phyloP scores from a whole-genome alignment of 2,888 invertebrate genomes.

The Lithophane socia region DNA sequence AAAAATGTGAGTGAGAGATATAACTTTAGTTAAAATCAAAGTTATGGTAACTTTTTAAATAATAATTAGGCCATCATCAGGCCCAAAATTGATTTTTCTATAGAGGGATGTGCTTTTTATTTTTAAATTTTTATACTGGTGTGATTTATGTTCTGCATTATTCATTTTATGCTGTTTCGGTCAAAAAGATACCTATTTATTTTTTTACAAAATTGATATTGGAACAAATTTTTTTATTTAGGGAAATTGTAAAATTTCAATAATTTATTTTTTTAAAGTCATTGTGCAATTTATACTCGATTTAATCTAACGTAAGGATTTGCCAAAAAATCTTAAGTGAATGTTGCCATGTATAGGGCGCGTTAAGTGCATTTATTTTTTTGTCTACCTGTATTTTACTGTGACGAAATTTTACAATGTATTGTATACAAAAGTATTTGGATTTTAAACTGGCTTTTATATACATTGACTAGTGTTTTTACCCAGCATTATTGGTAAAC shows the following conservation, averaged over 20 bases:
- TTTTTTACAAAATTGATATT: slow-evolving; percentile 74
- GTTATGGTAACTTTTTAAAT: slow-evolving; percentile 65
- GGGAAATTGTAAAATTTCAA: slow-evolving; percentile 60
- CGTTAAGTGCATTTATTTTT: slow-evolving; percentile 86
- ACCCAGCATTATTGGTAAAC: slow-evolving; percentile 81
- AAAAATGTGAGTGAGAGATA: slow-evolving; percentile 23
- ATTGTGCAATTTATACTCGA: slow-evolving; percentile 79
- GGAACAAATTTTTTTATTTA: slow-evolving; percentile 73
- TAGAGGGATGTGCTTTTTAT: slow-evolving; percentile 58
- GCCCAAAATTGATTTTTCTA: slow-evolving; percentile 67
- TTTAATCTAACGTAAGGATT: slow-evolving; percentile 76
- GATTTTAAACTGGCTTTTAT: slow-evolving; percentile 83
- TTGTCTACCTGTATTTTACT: slow-evolving; percentile 80
- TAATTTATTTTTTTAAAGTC: slow-evolving; percentile 70
- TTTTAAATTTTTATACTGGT: slow-evolving; percentile 59
- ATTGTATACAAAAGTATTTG: slow-evolving; percentile 77
- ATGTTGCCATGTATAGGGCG: slow-evolving; percentile 86
- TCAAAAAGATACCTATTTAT: slow-evolving; percentile 66
- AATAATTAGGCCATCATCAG: slow-evolving; percentile 67
- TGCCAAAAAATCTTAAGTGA: slow-evolving; percentile 80
- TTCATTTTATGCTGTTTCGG: slow-evolving; percentile 60
- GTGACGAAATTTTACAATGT: slow-evolving; percentile 79
- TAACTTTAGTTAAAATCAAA: slow-evolving; percentile 60
- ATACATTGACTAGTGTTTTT: slow-evolving; percentile 84
- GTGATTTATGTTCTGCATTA: slow-evolving; percentile 59